phyloP scores from a whole-genome alignment of 2,113 vertebrate species.

The Actenoides hombroni region DNA sequence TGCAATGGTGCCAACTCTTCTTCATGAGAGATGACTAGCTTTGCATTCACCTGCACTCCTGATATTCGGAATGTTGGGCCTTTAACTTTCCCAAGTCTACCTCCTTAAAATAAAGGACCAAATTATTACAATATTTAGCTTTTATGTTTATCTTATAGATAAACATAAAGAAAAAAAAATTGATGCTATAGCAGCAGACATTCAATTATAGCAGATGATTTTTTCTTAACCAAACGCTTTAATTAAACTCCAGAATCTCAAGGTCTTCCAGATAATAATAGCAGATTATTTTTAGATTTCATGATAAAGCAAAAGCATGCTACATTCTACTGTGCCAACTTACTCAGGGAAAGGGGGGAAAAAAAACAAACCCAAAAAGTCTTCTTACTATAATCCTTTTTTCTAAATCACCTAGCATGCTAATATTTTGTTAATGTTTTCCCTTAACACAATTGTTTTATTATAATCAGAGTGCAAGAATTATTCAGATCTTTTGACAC shows the following conservation, averaged over 20 bases:
- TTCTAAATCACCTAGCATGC: not conserved
- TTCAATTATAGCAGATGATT: not conserved
- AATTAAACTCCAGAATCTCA: slow-evolving; percentile 8
- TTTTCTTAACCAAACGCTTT: slow-evolving; percentile 5
- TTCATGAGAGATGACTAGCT: slow-evolving; percentile 93
- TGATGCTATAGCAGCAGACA: not conserved
- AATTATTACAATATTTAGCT: not conserved
- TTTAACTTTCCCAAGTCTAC: slow-evolving; percentile 94
- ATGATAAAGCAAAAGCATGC: not conserved
- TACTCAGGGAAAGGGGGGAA: not conserved
- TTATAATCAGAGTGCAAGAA: not conserved
- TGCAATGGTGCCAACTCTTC: slow-evolving; percentile 92
- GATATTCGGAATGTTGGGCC: slow-evolving; percentile 97
- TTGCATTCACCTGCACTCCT: slow-evolving; percentile 96
- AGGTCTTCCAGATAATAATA: not conserved
- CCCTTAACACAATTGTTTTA: not conserved
- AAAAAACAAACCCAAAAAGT: not conserved
- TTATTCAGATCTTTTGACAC: not conserved
- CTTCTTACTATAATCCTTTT: not conserved
- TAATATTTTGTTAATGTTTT: slow-evolving; percentile 1
- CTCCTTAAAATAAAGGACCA: slow-evolving; percentile 77
- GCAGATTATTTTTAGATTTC: slow-evolving; percentile 2
- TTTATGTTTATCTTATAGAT: not conserved
- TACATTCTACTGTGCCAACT: not conserved
- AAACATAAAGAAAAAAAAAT: not conserved